Conservation (phyloP, 1,140 invertebrate genomes). For the Drosophila aff. region DNA sequence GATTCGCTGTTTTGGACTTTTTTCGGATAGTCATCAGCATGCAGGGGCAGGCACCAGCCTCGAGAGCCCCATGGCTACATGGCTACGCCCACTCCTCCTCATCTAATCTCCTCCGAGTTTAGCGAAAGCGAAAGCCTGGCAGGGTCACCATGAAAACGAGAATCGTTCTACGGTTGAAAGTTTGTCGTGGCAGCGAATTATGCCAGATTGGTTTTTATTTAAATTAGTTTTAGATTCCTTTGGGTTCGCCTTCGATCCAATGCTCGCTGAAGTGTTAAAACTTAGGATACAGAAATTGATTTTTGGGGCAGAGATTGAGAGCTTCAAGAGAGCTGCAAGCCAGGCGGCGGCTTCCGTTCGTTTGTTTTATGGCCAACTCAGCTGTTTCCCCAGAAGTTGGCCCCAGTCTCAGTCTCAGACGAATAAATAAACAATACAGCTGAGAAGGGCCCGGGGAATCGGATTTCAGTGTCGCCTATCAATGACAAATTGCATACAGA, state of each 20-base stretch:
- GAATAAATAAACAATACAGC: slow-evolving; percentile 56
- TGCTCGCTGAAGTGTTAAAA: slow-evolving; percentile 77
- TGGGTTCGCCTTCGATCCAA: slow-evolving; percentile 9
- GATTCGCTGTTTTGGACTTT: slow-evolving; percentile 29
- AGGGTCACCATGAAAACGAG: slow-evolving; percentile 66
- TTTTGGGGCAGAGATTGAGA: slow-evolving; percentile 34
- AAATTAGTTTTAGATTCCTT: slow-evolving; percentile 77
- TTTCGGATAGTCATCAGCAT: slow-evolving; percentile 76
- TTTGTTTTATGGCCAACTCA: slow-evolving; percentile 57
- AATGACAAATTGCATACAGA: slow-evolving; percentile 75
- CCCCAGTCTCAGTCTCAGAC: slow-evolving; percentile 2
- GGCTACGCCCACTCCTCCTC: slow-evolving; percentile 18
- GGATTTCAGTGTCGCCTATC: slow-evolving; percentile 60
- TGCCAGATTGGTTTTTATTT: slow-evolving; percentile 82
- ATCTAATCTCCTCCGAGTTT: slow-evolving; percentile 55
- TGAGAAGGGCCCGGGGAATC: slow-evolving; percentile 35
- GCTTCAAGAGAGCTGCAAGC: neutral
- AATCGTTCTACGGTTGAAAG: slow-evolving; percentile 66
- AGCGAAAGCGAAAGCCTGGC: slow-evolving; percentile 68
- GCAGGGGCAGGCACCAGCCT: slow-evolving; percentile 58
- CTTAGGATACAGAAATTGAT: slow-evolving; percentile 69
- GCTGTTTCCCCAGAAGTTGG: slow-evolving; percentile 65
- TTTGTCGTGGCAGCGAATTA: slow-evolving; percentile 65
- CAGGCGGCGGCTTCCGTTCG: slow-evolving; percentile 9
- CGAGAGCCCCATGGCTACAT: slow-evolving; percentile 44